Evolutionary conservation across 2,888 invertebrate species (phyloP).

Genomic region (Aphodius granarius): DNA sequence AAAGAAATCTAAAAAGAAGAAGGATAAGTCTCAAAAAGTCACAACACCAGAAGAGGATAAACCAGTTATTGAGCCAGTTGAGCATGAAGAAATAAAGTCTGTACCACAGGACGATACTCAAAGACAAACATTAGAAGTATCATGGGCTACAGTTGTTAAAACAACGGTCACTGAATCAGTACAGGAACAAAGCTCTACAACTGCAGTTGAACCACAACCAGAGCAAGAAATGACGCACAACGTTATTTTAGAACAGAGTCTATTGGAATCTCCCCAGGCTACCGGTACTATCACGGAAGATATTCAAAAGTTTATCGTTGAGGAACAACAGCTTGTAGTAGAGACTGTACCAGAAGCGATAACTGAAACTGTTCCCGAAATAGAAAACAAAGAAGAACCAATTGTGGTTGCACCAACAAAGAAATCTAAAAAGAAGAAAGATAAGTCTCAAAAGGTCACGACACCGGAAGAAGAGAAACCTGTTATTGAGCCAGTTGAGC

Average conservation of each 20-base stretch:
- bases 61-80: background rate
- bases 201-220: background rate
- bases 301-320: background rate
- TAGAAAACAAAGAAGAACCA: background rate
- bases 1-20: background rate
- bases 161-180: background rate
- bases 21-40: background rate
- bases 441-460: conserved; percentile 4
- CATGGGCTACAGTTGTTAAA: background rate
- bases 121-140: background rate
- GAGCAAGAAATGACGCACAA: background rate
- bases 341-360: background rate
- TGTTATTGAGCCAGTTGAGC: background rate
- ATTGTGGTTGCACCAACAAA: background rate
- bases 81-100: background rate
- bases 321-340: background rate
- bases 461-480: background rate
- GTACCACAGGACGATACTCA: background rate
- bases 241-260: background rate
- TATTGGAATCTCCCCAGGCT: background rate
- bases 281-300: background rate
- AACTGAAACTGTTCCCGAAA: background rate
- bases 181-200: background rate
- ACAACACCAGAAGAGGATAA: background rate
- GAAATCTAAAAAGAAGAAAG: background rate